Base-by-base conservation (phyloP, 2,888 invertebrate species). In the Rutpela maculata region DNA sequence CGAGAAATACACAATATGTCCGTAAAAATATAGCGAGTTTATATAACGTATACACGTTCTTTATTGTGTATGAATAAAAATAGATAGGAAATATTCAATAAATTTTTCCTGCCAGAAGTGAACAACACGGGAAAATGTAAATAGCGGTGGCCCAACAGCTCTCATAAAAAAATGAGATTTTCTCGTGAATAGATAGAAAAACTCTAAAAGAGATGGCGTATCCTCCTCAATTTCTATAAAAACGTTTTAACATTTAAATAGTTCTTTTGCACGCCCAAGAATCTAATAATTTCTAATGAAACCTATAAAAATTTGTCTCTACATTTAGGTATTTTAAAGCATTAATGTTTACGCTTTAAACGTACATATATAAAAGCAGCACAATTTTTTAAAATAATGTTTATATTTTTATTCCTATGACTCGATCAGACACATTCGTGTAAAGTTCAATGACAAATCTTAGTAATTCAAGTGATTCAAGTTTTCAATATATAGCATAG, bases 191-290 rank as follows among this genome's bases (percentile, higher is more conserved):
- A 50, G 50, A 50, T 50, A 50, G 5, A 43, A 43, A 11, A 43
- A 2, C 15, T 6, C 50, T 17, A 12, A 50, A 50, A n/a, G 50
- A 50, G 6, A 50, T 15, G 6, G n/a, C 19, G 18, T 18, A 19
- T 18, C 65, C 11, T 65, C 18, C 38, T 65, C 65, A 65, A 35
- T 35, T 63, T 63, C 63, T 17, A 65, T 15, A 65, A 63, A 63
- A 35, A 43, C 43, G 17, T 38, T 65, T 65, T 65, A 43, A 38
- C 43, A 18, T 19, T 43, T 15, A 31, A 19, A 19, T 35, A 17
- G 15, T 50, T 50, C 2, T 50, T 50, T 50, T 50, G 1, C 12
- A 43, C 11, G 43, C 43, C 12, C 2, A 43, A 15, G 43, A 43
- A 43, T 43, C 43, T 11, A 43, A 50, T 6, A 50, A 50, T n/a